Percentiles rank a stretch among this genome's conserved stretches.
Evolutionary conservation across 2,797 vertebrate species (phyloP).

Genomic region (Enteromius thamalakanensis): DNA sequence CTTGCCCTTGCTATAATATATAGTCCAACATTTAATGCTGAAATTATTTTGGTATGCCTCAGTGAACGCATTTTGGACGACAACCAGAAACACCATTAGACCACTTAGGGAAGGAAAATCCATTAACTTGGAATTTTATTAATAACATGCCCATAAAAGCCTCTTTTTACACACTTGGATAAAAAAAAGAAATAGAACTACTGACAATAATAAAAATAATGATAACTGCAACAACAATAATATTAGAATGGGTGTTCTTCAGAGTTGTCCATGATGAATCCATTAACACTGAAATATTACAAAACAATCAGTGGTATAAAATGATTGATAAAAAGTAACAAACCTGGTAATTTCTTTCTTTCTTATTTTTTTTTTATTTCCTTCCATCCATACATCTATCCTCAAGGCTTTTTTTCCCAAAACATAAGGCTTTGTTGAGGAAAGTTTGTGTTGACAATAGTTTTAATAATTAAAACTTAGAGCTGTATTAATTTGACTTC

Average conservation of each 20-base stretch:
- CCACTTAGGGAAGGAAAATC: conserved; percentile 72
- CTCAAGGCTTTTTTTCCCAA: not conserved
- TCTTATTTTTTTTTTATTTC: not conserved
- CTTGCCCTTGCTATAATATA: conserved; percentile 73
- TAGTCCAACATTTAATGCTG: conserved; percentile 68
- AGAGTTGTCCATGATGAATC: not conserved
- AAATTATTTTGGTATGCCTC: conserved; percentile 71
- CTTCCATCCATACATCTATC: not conserved
- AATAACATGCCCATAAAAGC: conserved; percentile 63
- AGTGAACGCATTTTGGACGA: conserved; percentile 70
- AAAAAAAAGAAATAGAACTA: not conserved
- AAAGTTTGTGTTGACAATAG: not conserved
- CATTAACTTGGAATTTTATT: conserved; percentile 73
- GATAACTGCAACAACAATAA: not conserved
- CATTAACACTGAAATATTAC: not conserved
- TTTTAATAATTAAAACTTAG: not conserved
- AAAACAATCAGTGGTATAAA: not conserved
- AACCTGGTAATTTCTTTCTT: not conserved
- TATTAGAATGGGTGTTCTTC: not conserved
- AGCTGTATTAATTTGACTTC: not conserved
- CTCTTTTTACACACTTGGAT: conserved; percentile 13
- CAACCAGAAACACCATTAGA: conserved; percentile 80
- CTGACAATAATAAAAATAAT: not conserved
- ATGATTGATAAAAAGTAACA: not conserved
- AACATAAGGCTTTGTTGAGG: not conserved